Base-by-base conservation (phyloP, 1,140 invertebrate species). In the Phocides pigmalion region DNA sequence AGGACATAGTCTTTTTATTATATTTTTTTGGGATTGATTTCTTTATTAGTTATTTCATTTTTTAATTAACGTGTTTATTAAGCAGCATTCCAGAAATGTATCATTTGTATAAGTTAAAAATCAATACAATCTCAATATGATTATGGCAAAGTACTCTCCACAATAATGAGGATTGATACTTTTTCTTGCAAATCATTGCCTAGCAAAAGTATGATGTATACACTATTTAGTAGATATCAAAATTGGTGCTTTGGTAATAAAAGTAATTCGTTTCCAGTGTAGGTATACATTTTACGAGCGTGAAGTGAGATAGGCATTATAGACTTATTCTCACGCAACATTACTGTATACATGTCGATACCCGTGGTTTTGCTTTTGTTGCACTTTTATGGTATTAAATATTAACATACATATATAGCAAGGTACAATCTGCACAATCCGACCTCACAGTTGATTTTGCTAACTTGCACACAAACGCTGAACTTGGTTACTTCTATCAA, bases 321-420 rank as follows among this genome's bases (percentile, higher is more conserved):
- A 51, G 64, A 54, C 64, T 58, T 41, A 64, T 68, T 68, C 62
- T 53, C 74, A 74, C 67, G 73, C 76, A 76, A 74, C 67, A 44
- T 64, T 46, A 59, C 66, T 69, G 67, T 47, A 61, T 17, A 50
- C 14, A 9, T n/a, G n/a, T 1, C 8, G n/a, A 35, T 35, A 2
- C 32, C 1, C 8, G 1, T n/a, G 32, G n/a, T 2, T n/a, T 35
- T 2, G 9, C 32, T n/a, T 12, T 1, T 4, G 0, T n/a, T 12
- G 1, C 32, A 8, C 28, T 32, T 32, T 8, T 6, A 22, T n/a
- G n/a, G n/a, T n/a, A n/a, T n/a, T n/a, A n/a, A n/a, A n/a, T n/a
- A n/a, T n/a, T n/a, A n/a, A n/a, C n/a, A n/a, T n/a, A 22, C 22
- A 22, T 22, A 3, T 22, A 22, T 22, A 22, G 22, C 22, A 3